These are phyloP conservation scores for Drosophila kurseongensis DNA, from an alignment of 1,140 invertebrate species.

Conservation along the genomic window DNA sequence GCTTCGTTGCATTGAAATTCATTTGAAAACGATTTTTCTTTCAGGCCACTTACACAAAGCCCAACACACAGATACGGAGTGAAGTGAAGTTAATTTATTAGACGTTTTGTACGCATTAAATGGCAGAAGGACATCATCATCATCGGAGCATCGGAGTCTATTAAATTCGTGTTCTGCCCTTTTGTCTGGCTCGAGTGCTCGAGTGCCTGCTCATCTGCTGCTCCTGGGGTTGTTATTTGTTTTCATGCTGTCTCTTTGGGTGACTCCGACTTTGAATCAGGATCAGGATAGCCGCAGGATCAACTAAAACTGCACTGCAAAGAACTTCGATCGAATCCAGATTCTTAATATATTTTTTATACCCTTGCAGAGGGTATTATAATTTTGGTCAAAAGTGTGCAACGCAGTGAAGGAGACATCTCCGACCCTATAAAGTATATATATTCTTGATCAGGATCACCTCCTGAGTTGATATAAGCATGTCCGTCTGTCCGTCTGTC, in stretches of 20 bases:
- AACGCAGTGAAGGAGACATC: too few relatives aligned
- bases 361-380: too few relatives aligned
- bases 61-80: slow-evolving; percentile 43
- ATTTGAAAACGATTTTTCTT: slow-evolving; percentile 83
- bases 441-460: too few relatives aligned
- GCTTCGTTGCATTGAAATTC: slow-evolving; percentile 84
- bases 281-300: slow-evolving; percentile 50
- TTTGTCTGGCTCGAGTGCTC: slow-evolving; percentile 72
- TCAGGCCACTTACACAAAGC: slow-evolving; percentile 78
- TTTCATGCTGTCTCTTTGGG: slow-evolving; percentile 46
- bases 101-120: slow-evolving; percentile 82
- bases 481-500: too few relatives aligned
- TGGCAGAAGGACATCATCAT: slow-evolving; percentile 82
- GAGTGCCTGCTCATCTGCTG: slow-evolving; percentile 38
- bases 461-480: too few relatives aligned
- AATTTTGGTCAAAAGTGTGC: too few relatives aligned
- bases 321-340: not conserved
- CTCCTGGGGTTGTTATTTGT: slow-evolving; percentile 76
- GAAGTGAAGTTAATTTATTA: slow-evolving; percentile 84
- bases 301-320: slow-evolving; percentile 22
- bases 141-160: slow-evolving; percentile 64
- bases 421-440: too few relatives aligned
- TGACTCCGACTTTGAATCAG: slow-evolving; percentile 59
- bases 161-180: slow-evolving; percentile 76
- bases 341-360: not conserved